Evolutionary conservation across 2,888 invertebrate species (phyloP).

Genomic region (Morpho helenor): DNA sequence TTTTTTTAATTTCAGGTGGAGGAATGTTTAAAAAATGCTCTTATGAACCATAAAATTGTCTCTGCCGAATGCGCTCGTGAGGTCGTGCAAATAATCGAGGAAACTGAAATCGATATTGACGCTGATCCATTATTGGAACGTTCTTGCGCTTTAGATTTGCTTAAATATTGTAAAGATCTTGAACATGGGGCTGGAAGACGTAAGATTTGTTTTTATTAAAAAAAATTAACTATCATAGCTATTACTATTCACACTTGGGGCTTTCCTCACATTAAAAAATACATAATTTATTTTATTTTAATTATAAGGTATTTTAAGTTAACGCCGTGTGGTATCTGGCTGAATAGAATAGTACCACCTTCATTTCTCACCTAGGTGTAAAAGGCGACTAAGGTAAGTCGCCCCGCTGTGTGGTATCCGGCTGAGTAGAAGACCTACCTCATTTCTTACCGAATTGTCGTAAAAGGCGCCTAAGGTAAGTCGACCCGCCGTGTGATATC

Average conservation of each 20-base stretch:
- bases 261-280: no score
- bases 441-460: no score
- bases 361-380: no score
- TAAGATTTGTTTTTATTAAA: slow-evolving; percentile 65
- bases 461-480: no score
- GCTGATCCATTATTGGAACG: slow-evolving; percentile 94
- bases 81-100: slow-evolving; percentile 93
- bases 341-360: no score
- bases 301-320: neutral
- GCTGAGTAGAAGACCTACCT: no score
- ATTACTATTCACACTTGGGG: no score
- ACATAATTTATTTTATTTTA: neutral
- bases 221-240: no score
- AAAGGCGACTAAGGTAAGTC: no score
- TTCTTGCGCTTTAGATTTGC: slow-evolving; percentile 91
- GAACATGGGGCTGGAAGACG: slow-evolving; percentile 94
- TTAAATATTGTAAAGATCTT: slow-evolving; percentile 88
- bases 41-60: slow-evolving; percentile 85
- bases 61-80: slow-evolving; percentile 89
- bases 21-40: slow-evolving; percentile 94
- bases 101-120: slow-evolving; percentile 95
- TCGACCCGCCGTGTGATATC: no score
- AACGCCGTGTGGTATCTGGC: no score
- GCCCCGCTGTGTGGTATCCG: no score
- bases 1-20: slow-evolving; percentile 73